phyloP scores from a whole-genome alignment of 2,113 vertebrate species.

The Sula dactylatra region DNA sequence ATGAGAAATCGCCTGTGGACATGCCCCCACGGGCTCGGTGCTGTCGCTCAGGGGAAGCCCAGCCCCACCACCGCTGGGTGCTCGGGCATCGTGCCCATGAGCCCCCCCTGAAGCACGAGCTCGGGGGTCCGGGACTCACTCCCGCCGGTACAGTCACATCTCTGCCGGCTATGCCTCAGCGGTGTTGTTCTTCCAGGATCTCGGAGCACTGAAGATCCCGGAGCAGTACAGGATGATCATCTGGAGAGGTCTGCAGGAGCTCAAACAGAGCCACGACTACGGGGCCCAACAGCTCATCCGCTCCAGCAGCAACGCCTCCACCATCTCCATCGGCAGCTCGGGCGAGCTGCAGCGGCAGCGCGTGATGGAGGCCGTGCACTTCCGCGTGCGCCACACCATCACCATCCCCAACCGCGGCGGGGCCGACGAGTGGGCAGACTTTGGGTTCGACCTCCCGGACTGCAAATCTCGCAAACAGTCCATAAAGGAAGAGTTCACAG shows the following conservation, averaged over 20 bases:
- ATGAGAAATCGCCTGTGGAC: fast-evolving
- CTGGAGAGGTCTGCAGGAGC: constrained; percentile 95
- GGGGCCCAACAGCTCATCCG: constrained; percentile 87
- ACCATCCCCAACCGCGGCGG: constrained; percentile 90
- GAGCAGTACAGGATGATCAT: constrained; percentile 92
- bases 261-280: constrained; percentile 89
- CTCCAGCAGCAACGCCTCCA: constrained; percentile 88
- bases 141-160: fast-evolving
- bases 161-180: fast-evolving
- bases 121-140: fast-evolving
- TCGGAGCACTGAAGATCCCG: constrained; percentile 93
- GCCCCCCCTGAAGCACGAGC: fast-evolving
- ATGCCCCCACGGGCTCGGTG: fast-evolving
- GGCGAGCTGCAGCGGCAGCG: constrained; percentile 95
- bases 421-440: constrained; percentile 92
- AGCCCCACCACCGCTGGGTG: fast-evolving
- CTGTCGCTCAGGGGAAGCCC: background rate
- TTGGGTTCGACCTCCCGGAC: constrained; percentile 98
- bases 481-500: constrained; percentile 95
- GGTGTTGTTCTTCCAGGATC: constrained; percentile 75
- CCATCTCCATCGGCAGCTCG: constrained; percentile 80
- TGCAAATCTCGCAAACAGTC: constrained; percentile 90
- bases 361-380: constrained; percentile 98
- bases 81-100: fast-evolving
- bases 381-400: constrained; percentile 98